These are phyloP conservation scores for Acromyrmex echinatior DNA, from an alignment of 1,140 invertebrate species.

Conservation along the genomic window DNA sequence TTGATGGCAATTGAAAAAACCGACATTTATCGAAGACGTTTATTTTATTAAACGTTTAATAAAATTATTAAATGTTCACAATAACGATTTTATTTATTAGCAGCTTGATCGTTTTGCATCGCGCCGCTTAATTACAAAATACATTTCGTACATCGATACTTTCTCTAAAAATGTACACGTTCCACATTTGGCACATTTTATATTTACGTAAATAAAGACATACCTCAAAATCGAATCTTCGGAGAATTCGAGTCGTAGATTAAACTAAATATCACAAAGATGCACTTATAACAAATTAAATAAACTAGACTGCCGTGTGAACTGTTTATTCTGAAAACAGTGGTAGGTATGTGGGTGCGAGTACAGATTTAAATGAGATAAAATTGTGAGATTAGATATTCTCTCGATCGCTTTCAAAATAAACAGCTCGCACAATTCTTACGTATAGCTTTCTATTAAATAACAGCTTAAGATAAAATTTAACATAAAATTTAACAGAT, in stretches of 20 bases:
- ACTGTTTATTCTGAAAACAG: slow-evolving; percentile 41
- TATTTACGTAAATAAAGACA: slow-evolving; percentile 39
- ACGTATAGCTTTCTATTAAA: slow-evolving; percentile 28
- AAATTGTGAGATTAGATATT: slow-evolving; percentile 16
- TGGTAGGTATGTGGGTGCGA: background rate
- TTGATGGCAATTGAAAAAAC: background rate
- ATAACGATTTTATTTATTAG: background rate
- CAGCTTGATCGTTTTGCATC: background rate
- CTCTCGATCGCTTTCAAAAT: slow-evolving; percentile 33
- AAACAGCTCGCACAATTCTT: slow-evolving; percentile 30
- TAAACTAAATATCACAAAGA: slow-evolving; percentile 53
- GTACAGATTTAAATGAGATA: background rate
- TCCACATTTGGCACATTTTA: slow-evolving; percentile 52
- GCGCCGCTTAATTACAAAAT: slow-evolving; percentile 16
- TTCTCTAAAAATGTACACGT: slow-evolving; percentile 19
- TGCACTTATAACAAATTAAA: slow-evolving; percentile 36
- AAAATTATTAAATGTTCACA: slow-evolving; percentile 22
- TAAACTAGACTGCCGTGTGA: slow-evolving; percentile 28
- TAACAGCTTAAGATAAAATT: slow-evolving; percentile 13
- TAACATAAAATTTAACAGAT: background rate
- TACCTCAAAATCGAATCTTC: background rate
- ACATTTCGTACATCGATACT: background rate
- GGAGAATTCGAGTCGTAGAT: background rate
- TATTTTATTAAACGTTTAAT: slow-evolving; percentile 16
- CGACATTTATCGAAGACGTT: background rate